Percentiles rank a stretch among this genome's conserved stretches.
Evolutionary conservation across 2,113 vertebrate species (phyloP).

Genomic region (Chaetops frenatus): DNA sequence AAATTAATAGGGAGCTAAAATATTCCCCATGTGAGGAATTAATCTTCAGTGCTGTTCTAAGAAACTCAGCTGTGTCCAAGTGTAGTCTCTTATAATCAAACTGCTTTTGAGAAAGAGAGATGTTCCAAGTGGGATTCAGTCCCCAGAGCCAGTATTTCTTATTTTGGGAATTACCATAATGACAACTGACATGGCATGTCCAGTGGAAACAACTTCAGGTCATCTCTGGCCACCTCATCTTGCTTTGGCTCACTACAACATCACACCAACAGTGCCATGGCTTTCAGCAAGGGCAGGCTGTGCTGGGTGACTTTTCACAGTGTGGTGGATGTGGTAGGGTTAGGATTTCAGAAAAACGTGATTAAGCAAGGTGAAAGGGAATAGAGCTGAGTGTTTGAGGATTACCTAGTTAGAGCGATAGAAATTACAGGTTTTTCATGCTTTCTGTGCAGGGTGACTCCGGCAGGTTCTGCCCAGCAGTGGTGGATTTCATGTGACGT

Average conservation of each 20-base stretch:
- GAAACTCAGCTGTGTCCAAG: neutral
- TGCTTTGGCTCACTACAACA: neutral
- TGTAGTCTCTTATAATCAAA: neutral
- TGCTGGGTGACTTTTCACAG: neutral
- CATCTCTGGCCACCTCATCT: neutral
- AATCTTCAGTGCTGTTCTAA: neutral
- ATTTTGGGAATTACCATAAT: neutral
- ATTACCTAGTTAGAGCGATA: neutral
- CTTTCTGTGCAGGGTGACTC: constrained; percentile 14
- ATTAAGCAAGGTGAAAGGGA: neutral
- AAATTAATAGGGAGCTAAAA: neutral
- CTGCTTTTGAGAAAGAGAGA: neutral
- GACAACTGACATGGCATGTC: neutral
- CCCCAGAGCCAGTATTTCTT: neutral
- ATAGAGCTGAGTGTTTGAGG: neutral
- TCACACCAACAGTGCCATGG: neutral
- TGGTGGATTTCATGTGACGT: constrained; percentile 33
- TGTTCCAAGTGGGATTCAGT: neutral
- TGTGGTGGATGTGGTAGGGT: rapidly evolving
- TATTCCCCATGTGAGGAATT: neutral
- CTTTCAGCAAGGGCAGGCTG: neutral
- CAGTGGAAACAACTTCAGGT: neutral
- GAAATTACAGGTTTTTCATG: neutral
- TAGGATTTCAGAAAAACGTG: neutral
- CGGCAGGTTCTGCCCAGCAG: constrained; percentile 2